Conservation (phyloP, 2,888 invertebrate genomes). For the Palloptera scutellata region DNA sequence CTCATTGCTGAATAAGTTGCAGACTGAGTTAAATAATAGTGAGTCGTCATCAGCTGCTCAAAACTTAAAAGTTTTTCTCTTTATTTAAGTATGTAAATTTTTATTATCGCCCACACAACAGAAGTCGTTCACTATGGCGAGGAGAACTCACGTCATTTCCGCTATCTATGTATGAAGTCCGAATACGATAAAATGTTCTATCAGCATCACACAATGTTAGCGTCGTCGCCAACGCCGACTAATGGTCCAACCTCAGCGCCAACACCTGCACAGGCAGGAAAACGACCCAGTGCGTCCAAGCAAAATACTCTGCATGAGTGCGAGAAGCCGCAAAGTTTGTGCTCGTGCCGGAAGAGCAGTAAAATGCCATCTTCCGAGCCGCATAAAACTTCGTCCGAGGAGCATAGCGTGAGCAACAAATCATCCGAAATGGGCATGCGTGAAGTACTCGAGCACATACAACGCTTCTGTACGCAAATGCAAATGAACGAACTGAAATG, state of each 20-base stretch:
- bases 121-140: conserved; percentile 60
- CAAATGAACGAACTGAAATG: conserved; percentile 43
- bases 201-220: conserved; percentile 55
- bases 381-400: conserved; percentile 44
- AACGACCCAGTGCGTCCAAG: conserved; percentile 19
- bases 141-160: conserved; percentile 60
- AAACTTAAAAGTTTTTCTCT: not conserved
- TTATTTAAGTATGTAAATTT: not conserved
- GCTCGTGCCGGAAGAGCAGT: conserved; percentile 43
- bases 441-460: conserved; percentile 54
- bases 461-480: conserved; percentile 51
- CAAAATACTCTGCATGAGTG: conserved; percentile 1
- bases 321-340: conserved; percentile 30
- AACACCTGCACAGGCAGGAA: conserved; percentile 2
- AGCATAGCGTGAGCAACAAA: conserved; percentile 48
- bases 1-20: conserved; percentile 47
- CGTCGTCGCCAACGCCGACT: conserved; percentile 12
- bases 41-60: conserved; percentile 37
- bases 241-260: not conserved
- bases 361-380: conserved; percentile 36
- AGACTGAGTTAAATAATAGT: conserved; percentile 54
- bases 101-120: conserved; percentile 32
- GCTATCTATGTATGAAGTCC: conserved; percentile 63
- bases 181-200: conserved; percentile 64
- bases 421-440: conserved; percentile 53